Conservation (phyloP, 2,113 vertebrate species). For the Epinephelus lanceolatus region DNA sequence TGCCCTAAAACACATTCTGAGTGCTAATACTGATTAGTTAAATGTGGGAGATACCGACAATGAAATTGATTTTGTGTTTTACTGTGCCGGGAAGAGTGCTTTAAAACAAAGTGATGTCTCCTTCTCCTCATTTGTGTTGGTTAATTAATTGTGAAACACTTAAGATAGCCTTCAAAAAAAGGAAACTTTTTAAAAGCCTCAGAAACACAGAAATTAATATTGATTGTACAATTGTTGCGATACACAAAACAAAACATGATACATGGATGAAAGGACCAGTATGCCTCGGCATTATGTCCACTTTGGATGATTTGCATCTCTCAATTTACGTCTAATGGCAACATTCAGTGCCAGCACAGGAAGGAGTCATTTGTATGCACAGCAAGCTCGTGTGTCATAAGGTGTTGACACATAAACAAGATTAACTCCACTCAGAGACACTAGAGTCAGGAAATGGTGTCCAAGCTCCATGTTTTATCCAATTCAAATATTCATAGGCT, state of each 20-base stretch:
- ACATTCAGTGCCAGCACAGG: background rate
- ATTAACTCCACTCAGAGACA: background rate
- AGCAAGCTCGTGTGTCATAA: background rate
- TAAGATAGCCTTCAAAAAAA: conserved; percentile 10
- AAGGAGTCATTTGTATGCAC: background rate
- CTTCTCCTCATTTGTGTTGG: conserved; percentile 34
- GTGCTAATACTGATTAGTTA: conserved; percentile 59
- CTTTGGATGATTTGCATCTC: background rate
- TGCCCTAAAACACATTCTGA: conserved; percentile 38
- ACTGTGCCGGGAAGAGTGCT: conserved; percentile 31
- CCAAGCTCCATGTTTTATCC: background rate
- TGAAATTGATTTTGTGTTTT: conserved; percentile 57
- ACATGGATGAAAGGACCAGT: background rate
- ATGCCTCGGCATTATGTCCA: background rate
- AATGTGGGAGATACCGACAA: conserved; percentile 33
- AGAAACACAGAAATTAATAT: conserved; percentile 19
- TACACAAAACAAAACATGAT: background rate
- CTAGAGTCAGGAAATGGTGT: background rate
- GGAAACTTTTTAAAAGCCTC: background rate
- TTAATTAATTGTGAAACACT: conserved; percentile 53
- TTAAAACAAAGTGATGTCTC: conserved; percentile 32
- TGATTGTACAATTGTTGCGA: background rate
- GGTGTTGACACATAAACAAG: background rate
- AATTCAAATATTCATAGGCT: background rate
- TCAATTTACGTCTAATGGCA: background rate